Conservation (phyloP, 2,113 vertebrate species). For the Amphiprion percula region DNA sequence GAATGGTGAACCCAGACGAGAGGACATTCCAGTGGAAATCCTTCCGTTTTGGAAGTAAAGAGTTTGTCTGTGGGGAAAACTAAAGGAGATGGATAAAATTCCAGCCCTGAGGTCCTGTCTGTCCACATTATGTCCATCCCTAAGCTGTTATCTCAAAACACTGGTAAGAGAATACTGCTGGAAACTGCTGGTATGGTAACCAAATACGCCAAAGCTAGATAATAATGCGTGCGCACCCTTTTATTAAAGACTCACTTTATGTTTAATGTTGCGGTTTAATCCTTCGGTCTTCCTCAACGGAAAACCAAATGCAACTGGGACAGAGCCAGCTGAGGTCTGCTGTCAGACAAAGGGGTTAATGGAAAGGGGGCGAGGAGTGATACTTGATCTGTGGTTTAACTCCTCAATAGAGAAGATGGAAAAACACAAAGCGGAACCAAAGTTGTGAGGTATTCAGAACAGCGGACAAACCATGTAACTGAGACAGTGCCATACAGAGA, state of each 20-base stretch:
- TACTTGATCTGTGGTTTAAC: slow-evolving; percentile 58
- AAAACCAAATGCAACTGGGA: slow-evolving; percentile 13
- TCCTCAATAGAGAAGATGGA: slow-evolving; percentile 22
- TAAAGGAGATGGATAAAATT: slow-evolving; percentile 64
- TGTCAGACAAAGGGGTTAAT: slow-evolving; percentile 36
- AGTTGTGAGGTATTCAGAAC: slow-evolving; percentile 41
- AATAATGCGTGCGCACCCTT: slow-evolving; percentile 20
- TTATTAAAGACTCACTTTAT: slow-evolving; percentile 41
- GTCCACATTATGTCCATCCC: slow-evolving; percentile 44
- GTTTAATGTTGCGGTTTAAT: slow-evolving; percentile 52
- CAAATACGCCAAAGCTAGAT: slow-evolving; percentile 50
- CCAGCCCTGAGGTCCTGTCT: slow-evolving; percentile 58
- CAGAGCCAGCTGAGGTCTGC: slow-evolving; percentile 27
- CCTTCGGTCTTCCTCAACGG: slow-evolving; percentile 2
- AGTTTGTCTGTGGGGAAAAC: slow-evolving; percentile 36
- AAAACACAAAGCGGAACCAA: slow-evolving; percentile 57
- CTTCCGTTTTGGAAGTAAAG: slow-evolving; percentile 33
- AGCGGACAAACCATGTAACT: slow-evolving; percentile 41
- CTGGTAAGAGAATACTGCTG: slow-evolving; percentile 47
- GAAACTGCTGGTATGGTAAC: slow-evolving; percentile 53
- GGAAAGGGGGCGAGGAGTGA: slow-evolving; percentile 9
- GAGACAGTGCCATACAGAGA: slow-evolving; percentile 36
- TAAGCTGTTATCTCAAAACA: slow-evolving; percentile 61
- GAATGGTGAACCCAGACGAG: slow-evolving; percentile 18
- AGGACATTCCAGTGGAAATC: slow-evolving; percentile 60